phyloP scores from a whole-genome alignment of 2,888 invertebrate genomes.

The Keiferia lycopersicella region DNA sequence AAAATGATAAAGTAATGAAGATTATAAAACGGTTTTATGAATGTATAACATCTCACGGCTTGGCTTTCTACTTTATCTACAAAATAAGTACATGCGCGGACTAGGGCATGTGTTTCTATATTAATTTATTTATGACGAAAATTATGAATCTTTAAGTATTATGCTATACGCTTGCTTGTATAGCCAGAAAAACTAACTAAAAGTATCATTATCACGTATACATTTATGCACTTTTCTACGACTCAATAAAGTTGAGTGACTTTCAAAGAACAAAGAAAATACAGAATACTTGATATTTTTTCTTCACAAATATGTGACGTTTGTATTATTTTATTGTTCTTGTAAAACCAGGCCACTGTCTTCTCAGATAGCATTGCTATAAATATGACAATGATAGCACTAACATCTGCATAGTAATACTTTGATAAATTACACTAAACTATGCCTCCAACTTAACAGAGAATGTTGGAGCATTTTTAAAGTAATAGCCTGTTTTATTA shows the following conservation, averaged over 20 bases:
- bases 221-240: neutral
- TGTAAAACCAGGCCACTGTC: neutral
- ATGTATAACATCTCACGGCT: too few relatives aligned
- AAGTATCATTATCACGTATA: neutral
- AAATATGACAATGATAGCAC: neutral
- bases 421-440: neutral
- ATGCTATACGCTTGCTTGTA: neutral
- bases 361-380: constrained; percentile 3
- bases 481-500: too few relatives aligned
- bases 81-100: too few relatives aligned
- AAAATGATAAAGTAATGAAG: neutral
- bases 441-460: neutral
- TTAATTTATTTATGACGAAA: too few relatives aligned
- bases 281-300: neutral
- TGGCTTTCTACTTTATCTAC: too few relatives aligned
- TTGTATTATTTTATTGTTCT: neutral
- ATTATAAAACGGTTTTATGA: too few relatives aligned
- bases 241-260: neutral
- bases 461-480: neutral
- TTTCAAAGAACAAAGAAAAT: neutral
- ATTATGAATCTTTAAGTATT: neutral
- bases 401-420: neutral
- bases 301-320: neutral
- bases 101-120: too few relatives aligned
- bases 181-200: neutral